Evolutionary conservation across 2,797 vertebrate genomes (phyloP).

Genomic region (Enteromius treurensis): DNA sequence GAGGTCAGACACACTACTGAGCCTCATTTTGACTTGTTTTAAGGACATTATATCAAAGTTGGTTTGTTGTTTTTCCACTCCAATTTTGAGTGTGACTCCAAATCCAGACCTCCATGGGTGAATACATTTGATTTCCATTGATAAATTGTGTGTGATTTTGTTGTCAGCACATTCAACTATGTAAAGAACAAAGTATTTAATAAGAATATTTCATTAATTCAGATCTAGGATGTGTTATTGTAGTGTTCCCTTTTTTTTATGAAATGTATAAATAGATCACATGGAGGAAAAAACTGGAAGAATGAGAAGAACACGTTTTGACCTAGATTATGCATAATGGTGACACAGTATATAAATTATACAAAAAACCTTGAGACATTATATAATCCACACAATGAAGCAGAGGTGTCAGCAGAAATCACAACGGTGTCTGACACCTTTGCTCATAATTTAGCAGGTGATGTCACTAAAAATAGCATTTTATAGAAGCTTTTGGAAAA

Average conservation of each 20-base stretch:
- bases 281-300: not conserved
- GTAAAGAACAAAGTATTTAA: too few species aligned
- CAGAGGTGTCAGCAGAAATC: constrained; percentile 59
- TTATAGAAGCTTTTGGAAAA: constrained; percentile 21
- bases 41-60: too few species aligned
- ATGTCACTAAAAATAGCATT: constrained; percentile 39
- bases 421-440: constrained; percentile 37
- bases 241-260: not conserved
- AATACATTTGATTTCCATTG: too few species aligned
- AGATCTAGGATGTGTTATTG: too few species aligned
- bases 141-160: too few species aligned
- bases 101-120: too few species aligned
- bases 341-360: constrained; percentile 61
- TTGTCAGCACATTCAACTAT: too few species aligned
- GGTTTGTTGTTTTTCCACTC: too few species aligned
- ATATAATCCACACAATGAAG: constrained; percentile 55
- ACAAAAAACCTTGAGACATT: constrained; percentile 65
- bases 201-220: too few species aligned
- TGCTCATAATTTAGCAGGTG: constrained; percentile 61
- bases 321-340: constrained; percentile 34
- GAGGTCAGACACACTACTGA: too few species aligned
- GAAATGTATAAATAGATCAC: constrained; percentile 41
- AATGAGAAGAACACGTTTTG: constrained; percentile 4
- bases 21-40: too few species aligned
- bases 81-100: too few species aligned